These are phyloP conservation scores for Neopelma chrysocephalum DNA, from an alignment of 2,797 vertebrate species.

Conservation along the genomic window DNA sequence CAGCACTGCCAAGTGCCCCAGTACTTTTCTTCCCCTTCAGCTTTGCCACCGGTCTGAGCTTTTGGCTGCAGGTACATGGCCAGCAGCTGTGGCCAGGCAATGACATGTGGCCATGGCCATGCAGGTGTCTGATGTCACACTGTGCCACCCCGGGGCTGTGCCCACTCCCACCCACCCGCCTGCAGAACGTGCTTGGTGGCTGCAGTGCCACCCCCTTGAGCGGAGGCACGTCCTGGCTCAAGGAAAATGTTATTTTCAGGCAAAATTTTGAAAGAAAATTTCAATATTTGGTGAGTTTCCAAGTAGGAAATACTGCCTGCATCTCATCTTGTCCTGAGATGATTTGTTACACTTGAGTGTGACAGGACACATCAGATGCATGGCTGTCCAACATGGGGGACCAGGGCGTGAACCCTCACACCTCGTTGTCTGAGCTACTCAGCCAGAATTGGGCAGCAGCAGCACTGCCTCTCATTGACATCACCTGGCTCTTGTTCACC, in stretches of 20 bases:
- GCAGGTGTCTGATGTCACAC: accelerated
- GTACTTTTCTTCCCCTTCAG: accelerated
- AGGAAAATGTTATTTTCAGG: not conserved
- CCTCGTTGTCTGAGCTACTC: accelerated
- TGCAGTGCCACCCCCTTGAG: not conserved
- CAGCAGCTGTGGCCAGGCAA: not conserved
- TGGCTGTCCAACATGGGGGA: accelerated
- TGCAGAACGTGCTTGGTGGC: not conserved
- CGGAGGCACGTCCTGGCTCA: not conserved
- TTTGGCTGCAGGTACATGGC: not conserved
- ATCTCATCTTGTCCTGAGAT: not conserved
- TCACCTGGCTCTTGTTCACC: not conserved
- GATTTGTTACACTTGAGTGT: not conserved
- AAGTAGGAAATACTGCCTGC: not conserved
- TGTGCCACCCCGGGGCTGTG: accelerated
- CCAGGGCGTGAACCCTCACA: not conserved
- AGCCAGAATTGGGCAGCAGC: not conserved
- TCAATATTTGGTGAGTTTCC: not conserved
- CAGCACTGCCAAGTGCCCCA: not conserved
- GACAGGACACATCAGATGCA: accelerated
- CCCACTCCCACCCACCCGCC: not conserved
- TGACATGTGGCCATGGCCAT: accelerated
- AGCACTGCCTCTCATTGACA: not conserved
- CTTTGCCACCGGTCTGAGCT: not conserved
- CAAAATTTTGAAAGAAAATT: not conserved